Conservation (phyloP, 2,888 invertebrate genomes). For the Caprella mutica region DNA sequence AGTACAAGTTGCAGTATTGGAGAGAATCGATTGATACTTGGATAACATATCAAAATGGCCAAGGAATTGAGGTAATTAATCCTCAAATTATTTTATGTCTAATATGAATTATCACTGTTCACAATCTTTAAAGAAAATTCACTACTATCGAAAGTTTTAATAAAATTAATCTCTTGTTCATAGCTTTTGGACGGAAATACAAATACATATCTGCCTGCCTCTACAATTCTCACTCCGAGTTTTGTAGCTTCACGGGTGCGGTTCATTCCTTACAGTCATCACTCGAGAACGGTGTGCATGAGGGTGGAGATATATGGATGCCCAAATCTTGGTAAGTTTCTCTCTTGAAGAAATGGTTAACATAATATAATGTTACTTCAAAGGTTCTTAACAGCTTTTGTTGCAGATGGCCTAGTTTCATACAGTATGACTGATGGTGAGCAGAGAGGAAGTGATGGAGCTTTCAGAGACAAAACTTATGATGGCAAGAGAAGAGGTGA, state of each 20-base stretch:
- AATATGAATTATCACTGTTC: too few species aligned
- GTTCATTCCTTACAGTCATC: slow-evolving; percentile 45
- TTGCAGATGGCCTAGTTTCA: slow-evolving; percentile 63
- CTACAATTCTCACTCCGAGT: slow-evolving; percentile 43
- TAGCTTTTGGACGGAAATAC: slow-evolving; percentile 41
- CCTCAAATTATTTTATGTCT: neutral
- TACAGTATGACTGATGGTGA: slow-evolving; percentile 87
- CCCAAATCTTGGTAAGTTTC: slow-evolving; percentile 42
- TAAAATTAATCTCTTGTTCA: too few species aligned
- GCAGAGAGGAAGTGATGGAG: slow-evolving; percentile 56
- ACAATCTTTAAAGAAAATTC: too few species aligned
- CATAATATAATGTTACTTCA: too few species aligned
- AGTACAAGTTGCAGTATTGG: slow-evolving; percentile 73
- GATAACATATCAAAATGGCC: slow-evolving; percentile 53
- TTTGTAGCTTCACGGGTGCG: slow-evolving; percentile 45
- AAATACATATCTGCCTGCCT: slow-evolving; percentile 44
- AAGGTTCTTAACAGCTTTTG: too few species aligned
- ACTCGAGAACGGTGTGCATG: slow-evolving; percentile 46
- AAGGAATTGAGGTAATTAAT: slow-evolving; percentile 19
- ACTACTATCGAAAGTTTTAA: too few species aligned
- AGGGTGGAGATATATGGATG: slow-evolving; percentile 48
- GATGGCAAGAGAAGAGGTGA: slow-evolving; percentile 48
- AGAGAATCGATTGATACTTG: slow-evolving; percentile 65
- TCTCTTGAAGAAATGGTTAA: too few species aligned
- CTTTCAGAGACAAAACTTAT: slow-evolving; percentile 58